Evolutionary conservation across 2,888 invertebrate species (phyloP).

Genomic region (Spodoptera exigua): DNA sequence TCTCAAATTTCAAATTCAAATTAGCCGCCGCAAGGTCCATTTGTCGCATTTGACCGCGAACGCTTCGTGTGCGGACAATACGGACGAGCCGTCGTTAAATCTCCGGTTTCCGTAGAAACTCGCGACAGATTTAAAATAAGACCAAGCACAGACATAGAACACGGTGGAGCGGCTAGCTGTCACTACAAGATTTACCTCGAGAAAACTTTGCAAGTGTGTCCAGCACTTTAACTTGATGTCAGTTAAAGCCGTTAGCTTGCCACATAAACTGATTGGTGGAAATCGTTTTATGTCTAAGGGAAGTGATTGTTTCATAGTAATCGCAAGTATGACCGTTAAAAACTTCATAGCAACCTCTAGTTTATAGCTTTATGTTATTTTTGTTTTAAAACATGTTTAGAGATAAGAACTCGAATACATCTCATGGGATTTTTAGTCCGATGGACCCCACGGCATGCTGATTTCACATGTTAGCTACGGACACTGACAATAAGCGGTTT

Average conservation of each 20-base stretch:
- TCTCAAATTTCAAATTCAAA: conserved; percentile 79
- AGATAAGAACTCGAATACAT: conserved; percentile 39
- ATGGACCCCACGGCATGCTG: conserved; percentile 78
- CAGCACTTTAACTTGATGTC: conserved; percentile 4
- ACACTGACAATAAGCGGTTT: conserved; percentile 85
- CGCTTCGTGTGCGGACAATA: conserved; percentile 85
- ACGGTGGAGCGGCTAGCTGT: conserved; percentile 60
- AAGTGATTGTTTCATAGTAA: background rate
- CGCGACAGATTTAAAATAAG: conserved; percentile 85
- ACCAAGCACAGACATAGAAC: conserved; percentile 73
- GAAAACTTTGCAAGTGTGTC: conserved; percentile 1
- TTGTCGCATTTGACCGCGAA: conserved; percentile 70
- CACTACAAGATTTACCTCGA: conserved; percentile 22
- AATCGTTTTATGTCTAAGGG: conserved; percentile 10
- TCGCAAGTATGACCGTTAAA: background rate
- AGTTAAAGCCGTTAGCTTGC: conserved; percentile 27
- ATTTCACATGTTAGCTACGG: conserved; percentile 87
- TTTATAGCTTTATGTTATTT: background rate
- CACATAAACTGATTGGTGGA: conserved; percentile 19
- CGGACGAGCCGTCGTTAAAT: conserved; percentile 86
- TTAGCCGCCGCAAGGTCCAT: conserved; percentile 78
- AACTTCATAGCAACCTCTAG: background rate
- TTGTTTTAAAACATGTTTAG: background rate
- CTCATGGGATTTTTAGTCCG: conserved; percentile 57
- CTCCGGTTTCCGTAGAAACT: conserved; percentile 85